Percentiles rank a stretch among this genome's conserved stretches.
These are phyloP conservation scores for Nyctalus aviator DNA, from an alignment of 2,797 vertebrate genomes.

Conservation along the genomic window DNA sequence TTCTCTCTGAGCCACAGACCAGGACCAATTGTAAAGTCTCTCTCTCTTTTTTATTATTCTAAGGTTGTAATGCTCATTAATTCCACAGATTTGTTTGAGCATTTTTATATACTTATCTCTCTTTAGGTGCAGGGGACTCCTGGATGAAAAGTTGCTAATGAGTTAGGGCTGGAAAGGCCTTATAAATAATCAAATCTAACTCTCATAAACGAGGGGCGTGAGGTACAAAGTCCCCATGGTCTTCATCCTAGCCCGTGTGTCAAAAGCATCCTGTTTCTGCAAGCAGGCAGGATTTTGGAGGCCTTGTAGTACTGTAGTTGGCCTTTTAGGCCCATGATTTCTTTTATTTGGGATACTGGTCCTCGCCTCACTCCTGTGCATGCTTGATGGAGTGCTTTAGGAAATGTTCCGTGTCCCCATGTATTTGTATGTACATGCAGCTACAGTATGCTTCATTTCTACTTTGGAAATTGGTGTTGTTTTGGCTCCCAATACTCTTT, in stretches of 20 bases:
- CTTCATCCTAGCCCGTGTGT: background rate
- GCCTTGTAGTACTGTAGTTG: background rate
- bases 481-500: conserved; percentile 17
- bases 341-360: background rate
- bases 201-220: background rate
- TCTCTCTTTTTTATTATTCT: conserved; percentile 8
- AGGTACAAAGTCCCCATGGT: background rate
- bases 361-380: background rate
- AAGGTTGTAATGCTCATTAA: conserved; percentile 27
- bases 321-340: background rate
- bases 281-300: background rate
- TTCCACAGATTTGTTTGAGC: conserved; percentile 34
- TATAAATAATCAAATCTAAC: background rate
- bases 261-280: background rate
- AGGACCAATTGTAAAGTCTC: conserved; percentile 17
- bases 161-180: background rate
- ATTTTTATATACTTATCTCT: background rate
- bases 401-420: background rate
- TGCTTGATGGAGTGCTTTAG: background rate
- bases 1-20: conserved; percentile 18
- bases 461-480: conserved; percentile 49
- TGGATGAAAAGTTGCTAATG: background rate
- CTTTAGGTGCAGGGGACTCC: background rate
- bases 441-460: conserved; percentile 45
- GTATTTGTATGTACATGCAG: background rate